Base-by-base conservation (phyloP, 2,888 invertebrate genomes). In the Limnephilus lunatus region DNA sequence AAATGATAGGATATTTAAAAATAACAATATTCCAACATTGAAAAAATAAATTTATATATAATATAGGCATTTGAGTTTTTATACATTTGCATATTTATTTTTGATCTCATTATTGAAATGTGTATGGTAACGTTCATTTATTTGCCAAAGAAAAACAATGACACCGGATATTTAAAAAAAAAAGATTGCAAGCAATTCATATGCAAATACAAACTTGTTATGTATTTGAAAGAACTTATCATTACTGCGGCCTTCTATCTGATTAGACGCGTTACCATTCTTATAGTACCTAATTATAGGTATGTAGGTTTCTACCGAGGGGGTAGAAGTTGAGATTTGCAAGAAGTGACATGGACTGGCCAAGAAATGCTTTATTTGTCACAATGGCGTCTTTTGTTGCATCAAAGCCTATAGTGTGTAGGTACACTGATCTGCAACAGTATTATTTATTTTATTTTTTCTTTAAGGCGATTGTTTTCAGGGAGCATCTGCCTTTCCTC, bases 401-500 rank as follows among this genome's bases (percentile, higher is more conserved):
- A 82, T 92, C 92, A 92, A 31, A 81, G 53, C 39, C 48, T 81
- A 35, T 82, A n/a, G n/a, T n/a, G n/a, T n/a, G n/a, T n/a, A 44
- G 39, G 12, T 44, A 85, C 87, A 53, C 35, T 86, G 68, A 90
- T 89, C 81, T 87, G 92, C 86, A 91, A 92, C 92, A 92, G 81
- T 92, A 85, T 68, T 68, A 25, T 91, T 92, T 92, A 87, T 91
- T 91, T 86, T 91, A 86, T 91, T 92, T 87, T 81, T n/a, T 80
- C 68, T 86, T 83, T 81, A 44, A 39, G 53, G 35, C 53, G 90
- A 92, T 87, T 87, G 88, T 90, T 89, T 68, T 90, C 31, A 53
- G 89, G 44, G 48, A 81, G 91, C 93, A 93, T 92, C 93, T 93
- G 93, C 92, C 92, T 92, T 92, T 92, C 86, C 91, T 68, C 91